Base-by-base conservation (phyloP, 2,113 vertebrate genomes). In the Oreochromis niloticus region DNA sequence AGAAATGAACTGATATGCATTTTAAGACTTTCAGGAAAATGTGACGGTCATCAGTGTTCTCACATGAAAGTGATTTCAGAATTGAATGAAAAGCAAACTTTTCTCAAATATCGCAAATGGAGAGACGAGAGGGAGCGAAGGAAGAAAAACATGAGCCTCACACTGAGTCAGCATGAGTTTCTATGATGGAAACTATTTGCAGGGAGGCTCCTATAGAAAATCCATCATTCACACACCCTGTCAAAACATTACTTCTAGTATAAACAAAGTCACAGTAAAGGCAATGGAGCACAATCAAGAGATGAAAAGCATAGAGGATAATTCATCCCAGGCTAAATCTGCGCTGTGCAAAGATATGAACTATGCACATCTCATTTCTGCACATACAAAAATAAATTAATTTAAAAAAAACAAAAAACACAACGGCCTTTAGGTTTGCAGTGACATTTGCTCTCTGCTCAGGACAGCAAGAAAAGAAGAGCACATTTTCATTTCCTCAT, bases 171-270 rank as follows among this genome's bases (percentile, higher is more conserved):
- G 27, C 10, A 13, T 4, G 48, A 39, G 80, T 46, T 81, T 41
- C 55, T 61, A 83, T 27, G 82, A 86, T 66, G 93, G 90, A 93
- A 95, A 94, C 54, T 88, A 91, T 93, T 93, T 87, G 32, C 66
- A 91, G 87, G 22, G 61, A 36, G 85, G 50, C 75, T 55, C 88
- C 75, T 90, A 88, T 80, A 89, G 92, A 84, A 86, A 81, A 55
- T 41, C 85, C 81, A 85, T 95, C 87, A 80, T 6, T 92, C 87
- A 66, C n/a, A 3, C 36, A 16, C 80, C 71, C 85, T 10, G 83
- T 89, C 90, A 87, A 87, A 91, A 86, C 89, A 94, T 71, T 54
- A 36, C 22, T 55, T 84, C n/a, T 54, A 90, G 68, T 80, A 85
- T 91, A 92, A 89, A 91, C 88, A 85, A 19, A 83, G 59, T 80